phyloP scores from a whole-genome alignment of 2,888 invertebrate genomes.

The Ephialtes manifestator region DNA sequence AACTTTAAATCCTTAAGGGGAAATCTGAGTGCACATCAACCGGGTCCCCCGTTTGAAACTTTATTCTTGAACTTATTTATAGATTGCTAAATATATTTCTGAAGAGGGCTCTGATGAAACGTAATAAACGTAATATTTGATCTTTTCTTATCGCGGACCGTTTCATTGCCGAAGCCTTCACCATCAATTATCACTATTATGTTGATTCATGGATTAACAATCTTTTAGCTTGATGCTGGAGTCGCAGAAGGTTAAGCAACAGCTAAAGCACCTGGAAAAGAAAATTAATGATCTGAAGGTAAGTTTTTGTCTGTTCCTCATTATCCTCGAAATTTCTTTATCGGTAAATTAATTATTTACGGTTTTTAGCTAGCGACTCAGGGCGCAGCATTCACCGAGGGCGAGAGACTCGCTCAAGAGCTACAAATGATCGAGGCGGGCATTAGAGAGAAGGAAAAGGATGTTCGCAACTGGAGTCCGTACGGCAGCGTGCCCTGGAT shows the following conservation, averaged over 20 bases:
- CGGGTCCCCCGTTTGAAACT: no score
- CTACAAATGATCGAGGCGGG: slow-evolving; percentile 89
- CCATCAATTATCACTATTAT: neutral
- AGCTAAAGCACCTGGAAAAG: slow-evolving; percentile 88
- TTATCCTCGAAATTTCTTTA: neutral
- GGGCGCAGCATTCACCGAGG: slow-evolving; percentile 87
- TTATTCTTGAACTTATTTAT: no score
- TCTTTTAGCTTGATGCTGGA: slow-evolving; percentile 87
- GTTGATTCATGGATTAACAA: slow-evolving; percentile 25
- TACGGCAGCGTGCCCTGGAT: slow-evolving; percentile 83
- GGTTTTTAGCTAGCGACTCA: slow-evolving; percentile 86
- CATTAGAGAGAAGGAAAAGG: slow-evolving; percentile 89
- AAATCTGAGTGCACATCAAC: no score
- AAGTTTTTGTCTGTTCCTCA: slow-evolving; percentile 31
- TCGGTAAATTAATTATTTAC: slow-evolving; percentile 26
- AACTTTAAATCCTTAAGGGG: no score
- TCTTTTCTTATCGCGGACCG: no score
- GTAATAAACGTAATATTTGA: no score
- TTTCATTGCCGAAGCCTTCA: no score
- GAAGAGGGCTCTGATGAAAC: no score
- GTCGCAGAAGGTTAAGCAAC: slow-evolving; percentile 88
- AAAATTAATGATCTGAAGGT: slow-evolving; percentile 89
- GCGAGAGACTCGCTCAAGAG: slow-evolving; percentile 88
- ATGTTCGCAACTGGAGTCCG: slow-evolving; percentile 86
- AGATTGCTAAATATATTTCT: no score